Base-by-base conservation (phyloP, 1,140 invertebrate species). In the Diorhabda sublineata region DNA sequence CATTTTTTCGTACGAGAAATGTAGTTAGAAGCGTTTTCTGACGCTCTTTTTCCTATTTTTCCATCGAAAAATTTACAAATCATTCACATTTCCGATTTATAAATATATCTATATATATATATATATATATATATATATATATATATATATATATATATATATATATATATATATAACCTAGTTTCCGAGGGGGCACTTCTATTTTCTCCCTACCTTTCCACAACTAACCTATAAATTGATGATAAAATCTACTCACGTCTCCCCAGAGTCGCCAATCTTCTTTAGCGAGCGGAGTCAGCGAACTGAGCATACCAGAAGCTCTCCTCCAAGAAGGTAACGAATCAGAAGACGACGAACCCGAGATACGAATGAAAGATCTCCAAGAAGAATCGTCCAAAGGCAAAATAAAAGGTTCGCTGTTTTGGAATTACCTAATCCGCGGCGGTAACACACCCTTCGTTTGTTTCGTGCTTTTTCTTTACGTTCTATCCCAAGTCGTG, bases 401-500 rank as follows among this genome's bases (percentile, higher is more conserved):
- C 45, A 81, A 80, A 76, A 75, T 81, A 0, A 67, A 77, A 52
- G 80, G 79, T n/a, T 79, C 75, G 42, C 69, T 81, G 41, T 73
- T 77, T 42, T 70, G 77, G 58, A 79, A 86, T 57, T 96, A 95
- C 76, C 86, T 94, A 64, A 80, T 79, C 42, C 84, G 89, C 0
- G 92, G 92, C 8, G 84, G 87, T 4, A 88, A 87, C 2, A 82
- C 84, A 41, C 81, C 83, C 26, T 77, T 86, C 7, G 82, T 93
- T 0, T 61, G 84, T 0, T 69, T 87, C 1, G 83, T 93, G 41
- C 60, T 88, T 0, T 58, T 88, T 0, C 68, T 88, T 0, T 85
- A 91, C 73, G 9, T 92, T 1, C 9, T 92, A 1, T 87, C 91
- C 0, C 92, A 94, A 82, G 79, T 85, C 0, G 79, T 85, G 0